These are phyloP conservation scores for Ageneiosus marmoratus DNA, from an alignment of 2,113 vertebrate species.

Conservation along the genomic window DNA sequence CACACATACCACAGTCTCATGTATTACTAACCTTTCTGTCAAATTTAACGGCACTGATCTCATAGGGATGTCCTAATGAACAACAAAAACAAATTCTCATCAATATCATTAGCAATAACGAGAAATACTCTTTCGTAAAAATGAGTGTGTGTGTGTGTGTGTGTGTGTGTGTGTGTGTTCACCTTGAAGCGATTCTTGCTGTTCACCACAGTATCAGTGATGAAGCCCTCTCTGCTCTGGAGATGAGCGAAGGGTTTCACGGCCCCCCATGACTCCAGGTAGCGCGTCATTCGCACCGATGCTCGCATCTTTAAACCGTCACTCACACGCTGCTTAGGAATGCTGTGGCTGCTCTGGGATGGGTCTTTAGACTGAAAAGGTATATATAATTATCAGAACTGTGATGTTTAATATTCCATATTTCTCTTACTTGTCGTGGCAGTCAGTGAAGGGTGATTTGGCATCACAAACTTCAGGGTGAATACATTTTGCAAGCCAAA, in stretches of 20 bases:
- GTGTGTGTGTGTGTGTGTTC: not conserved
- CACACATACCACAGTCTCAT: not conserved
- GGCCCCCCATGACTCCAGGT: constrained; percentile 96
- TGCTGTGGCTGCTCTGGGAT: constrained; percentile 66
- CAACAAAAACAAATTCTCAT: not conserved
- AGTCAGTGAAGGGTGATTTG: too few relatives aligned
- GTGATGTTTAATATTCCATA: not conserved
- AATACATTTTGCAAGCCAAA: too few relatives aligned
- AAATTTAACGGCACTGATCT: constrained; percentile 69
- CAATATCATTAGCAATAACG: not conserved
- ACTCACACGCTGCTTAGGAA: constrained; percentile 79
- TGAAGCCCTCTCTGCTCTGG: constrained; percentile 84
- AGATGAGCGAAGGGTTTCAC: constrained; percentile 94
- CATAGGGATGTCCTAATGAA: constrained; percentile 84
- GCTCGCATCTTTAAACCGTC: constrained; percentile 93
- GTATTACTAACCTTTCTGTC: constrained; percentile 81
- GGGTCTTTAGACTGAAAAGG: constrained; percentile 82
- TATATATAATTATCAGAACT: not conserved
- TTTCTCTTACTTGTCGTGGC: too few relatives aligned
- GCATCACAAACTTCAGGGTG: too few relatives aligned
- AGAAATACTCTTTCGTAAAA: not conserved
- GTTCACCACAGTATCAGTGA: constrained; percentile 74
- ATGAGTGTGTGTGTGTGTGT: not conserved
- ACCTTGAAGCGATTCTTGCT: constrained; percentile 81
- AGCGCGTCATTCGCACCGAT: constrained; percentile 93